A percentile compares a stretch with the other conserved stretches of the same genome.
phyloP scores from a whole-genome alignment of 2,797 vertebrate genomes.

The Chiroxiphia lanceolata region DNA sequence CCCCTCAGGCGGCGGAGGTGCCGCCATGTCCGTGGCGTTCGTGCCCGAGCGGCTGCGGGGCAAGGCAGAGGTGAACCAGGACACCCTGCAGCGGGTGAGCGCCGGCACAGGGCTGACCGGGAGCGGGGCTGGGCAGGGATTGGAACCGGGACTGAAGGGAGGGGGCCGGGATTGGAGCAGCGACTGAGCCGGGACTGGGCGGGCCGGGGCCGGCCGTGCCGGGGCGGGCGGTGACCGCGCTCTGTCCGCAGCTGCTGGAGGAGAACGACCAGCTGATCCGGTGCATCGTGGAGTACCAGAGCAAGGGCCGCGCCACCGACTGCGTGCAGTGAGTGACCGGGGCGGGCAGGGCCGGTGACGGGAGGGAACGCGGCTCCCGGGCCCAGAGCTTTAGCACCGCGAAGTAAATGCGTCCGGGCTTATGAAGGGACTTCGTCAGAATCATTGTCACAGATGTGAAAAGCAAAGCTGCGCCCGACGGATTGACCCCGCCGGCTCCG shows the following conservation, averaged over 20 bases:
- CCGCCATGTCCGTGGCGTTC: conserved; percentile 85
- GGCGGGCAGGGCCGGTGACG: not conserved
- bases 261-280: conserved; percentile 94
- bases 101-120: too few species aligned
- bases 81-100: conserved; percentile 89
- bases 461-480: too few species aligned
- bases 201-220: not conserved
- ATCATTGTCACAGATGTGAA: too few species aligned
- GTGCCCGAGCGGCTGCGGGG: conserved; percentile 88
- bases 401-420: fast-evolving
- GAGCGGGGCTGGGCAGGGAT: too few species aligned
- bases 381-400: too few species aligned
- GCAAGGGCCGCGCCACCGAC: conserved; percentile 89
- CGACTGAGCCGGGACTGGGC: not conserved
- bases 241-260: conserved; percentile 84
- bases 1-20: not conserved
- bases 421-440: too few species aligned
- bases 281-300: conserved; percentile 94
- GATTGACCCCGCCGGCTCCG: too few species aligned
- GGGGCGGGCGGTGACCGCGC: not conserved
- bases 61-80: conserved; percentile 87
- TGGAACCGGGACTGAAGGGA: too few species aligned
- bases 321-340: conserved; percentile 89
- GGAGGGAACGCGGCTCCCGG: not conserved
- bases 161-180: too few species aligned